Evolutionary conservation across 2,113 vertebrate species (phyloP).

Genomic region (Ammodytes dubius): DNA sequence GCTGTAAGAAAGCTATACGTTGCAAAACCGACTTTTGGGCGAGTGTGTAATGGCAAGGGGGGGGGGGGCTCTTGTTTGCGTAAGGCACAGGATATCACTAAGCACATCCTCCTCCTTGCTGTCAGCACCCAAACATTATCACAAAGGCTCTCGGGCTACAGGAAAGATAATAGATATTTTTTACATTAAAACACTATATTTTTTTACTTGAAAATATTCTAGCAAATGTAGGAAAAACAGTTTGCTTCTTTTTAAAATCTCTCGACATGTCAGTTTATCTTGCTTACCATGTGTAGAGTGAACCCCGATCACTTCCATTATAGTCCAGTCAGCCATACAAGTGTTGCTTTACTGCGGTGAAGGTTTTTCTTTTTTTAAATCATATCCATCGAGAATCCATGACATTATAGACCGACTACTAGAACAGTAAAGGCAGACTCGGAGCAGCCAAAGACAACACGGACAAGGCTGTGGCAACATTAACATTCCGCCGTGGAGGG

Average conservation of each 20-base stretch:
- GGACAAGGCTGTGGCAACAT: conserved; percentile 68
- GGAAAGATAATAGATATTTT: conserved; percentile 30
- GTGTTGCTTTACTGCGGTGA: conserved; percentile 42
- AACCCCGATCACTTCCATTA: conserved; percentile 50
- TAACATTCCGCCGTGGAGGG: conserved; percentile 74
- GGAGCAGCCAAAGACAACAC: conserved; percentile 65
- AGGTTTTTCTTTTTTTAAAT: conserved; percentile 23
- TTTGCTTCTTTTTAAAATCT: neutral
- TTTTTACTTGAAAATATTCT: conserved; percentile 2
- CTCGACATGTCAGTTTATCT: conserved; percentile 11
- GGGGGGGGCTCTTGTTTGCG: conserved; percentile 60
- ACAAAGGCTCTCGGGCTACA: conserved; percentile 43
- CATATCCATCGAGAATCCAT: conserved; percentile 61
- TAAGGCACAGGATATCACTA: conserved; percentile 58
- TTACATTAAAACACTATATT: neutral
- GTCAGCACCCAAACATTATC: conserved; percentile 64
- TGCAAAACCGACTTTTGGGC: conserved; percentile 80
- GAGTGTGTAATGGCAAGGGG: conserved; percentile 64
- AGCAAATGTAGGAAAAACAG: conserved; percentile 17
- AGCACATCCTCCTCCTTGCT: conserved; percentile 63
- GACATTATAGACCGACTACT: conserved; percentile 63
- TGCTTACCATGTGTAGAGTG: conserved; percentile 65
- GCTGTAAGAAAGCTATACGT: conserved; percentile 62
- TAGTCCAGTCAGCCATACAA: conserved; percentile 47
- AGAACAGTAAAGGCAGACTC: conserved; percentile 55